A percentile compares a stretch with the other conserved stretches of the same genome.
Evolutionary conservation across 2,113 vertebrate genomes (phyloP).

Genomic region (Brachypodius melanocephalos): DNA sequence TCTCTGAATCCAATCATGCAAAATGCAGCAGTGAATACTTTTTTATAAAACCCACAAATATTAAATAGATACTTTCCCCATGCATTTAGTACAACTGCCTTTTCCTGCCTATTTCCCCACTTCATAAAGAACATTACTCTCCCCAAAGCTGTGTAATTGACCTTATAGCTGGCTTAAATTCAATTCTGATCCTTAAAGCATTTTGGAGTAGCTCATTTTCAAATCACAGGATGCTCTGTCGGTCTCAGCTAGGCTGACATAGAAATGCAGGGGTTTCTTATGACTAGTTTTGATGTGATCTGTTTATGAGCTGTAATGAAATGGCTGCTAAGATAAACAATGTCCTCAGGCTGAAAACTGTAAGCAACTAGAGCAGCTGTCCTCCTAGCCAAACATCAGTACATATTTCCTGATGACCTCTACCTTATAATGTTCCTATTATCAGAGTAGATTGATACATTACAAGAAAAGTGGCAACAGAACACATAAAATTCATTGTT

Average conservation of each 20-base stretch:
- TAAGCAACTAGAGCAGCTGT: neutral
- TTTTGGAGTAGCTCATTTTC: constrained; percentile 8
- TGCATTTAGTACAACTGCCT: neutral
- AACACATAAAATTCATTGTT: neutral
- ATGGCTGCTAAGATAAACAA: neutral
- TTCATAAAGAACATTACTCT: neutral
- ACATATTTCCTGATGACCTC: neutral
- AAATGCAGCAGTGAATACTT: neutral
- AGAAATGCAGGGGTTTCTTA: neutral
- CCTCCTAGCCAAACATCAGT: neutral
- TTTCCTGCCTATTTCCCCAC: neutral
- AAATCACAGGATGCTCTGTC: neutral
- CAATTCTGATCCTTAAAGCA: neutral
- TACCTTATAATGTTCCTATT: neutral
- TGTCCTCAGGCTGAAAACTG: neutral
- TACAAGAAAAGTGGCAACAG: neutral
- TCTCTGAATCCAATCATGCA: neutral
- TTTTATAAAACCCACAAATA: neutral
- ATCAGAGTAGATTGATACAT: neutral
- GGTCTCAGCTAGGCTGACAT: neutral
- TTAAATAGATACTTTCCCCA: neutral
- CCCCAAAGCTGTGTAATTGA: neutral
- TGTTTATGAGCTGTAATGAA: constrained; percentile 24
- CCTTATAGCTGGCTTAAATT: neutral
- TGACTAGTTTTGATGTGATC: neutral